Base-by-base conservation (phyloP, 2,888 invertebrate species). In the Lypha dubia region DNA sequence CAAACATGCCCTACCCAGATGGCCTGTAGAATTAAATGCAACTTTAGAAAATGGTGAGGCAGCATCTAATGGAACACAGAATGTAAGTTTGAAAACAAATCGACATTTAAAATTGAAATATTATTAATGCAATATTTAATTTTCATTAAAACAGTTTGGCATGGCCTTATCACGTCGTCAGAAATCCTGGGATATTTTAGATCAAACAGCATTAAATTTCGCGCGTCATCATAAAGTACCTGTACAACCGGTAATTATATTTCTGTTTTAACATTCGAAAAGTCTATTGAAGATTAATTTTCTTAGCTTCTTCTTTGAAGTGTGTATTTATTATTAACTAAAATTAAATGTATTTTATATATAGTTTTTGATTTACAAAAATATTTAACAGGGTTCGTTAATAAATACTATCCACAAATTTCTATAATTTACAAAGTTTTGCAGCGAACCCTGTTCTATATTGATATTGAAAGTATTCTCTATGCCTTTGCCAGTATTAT, bases 141-240 rank as follows among this genome's bases (percentile, higher is more conserved):
- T 68, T 41, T 22, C 53, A 15, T 82, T 84, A 1, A 24, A 87
- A 79, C 86, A 88, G 84, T 86, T 92, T 71, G 90, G 90, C 9
- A 90, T 91, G 87, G 90, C 92, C 3, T 86, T 92, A 83, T 91
- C 92, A 51, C 93, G 96, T 5, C 94, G 98, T 3, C 98, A 98
- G 93, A 98, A 98, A 92, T 98, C 98, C 0, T 98, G 98, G 97
- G 98, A 98, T 90, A 93, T 98, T n/a, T 93, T 98, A 15, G 98
- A 98, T 91, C 98, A 97, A 89, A 94, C 95, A 0, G 96, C 97
- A 0, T 93, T 97, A 76, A 95, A 95, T 24, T 95, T 96, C 83
- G 97, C 97, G 0, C 94, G 93, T 56, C 94, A 94, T 87, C 94
- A 95, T 86, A 95, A 95, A 90, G 90, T 90, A 49, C 95, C 95